phyloP scores from a whole-genome alignment of 2,113 vertebrate species.

The Hypocryptadius cinnamomeus region DNA sequence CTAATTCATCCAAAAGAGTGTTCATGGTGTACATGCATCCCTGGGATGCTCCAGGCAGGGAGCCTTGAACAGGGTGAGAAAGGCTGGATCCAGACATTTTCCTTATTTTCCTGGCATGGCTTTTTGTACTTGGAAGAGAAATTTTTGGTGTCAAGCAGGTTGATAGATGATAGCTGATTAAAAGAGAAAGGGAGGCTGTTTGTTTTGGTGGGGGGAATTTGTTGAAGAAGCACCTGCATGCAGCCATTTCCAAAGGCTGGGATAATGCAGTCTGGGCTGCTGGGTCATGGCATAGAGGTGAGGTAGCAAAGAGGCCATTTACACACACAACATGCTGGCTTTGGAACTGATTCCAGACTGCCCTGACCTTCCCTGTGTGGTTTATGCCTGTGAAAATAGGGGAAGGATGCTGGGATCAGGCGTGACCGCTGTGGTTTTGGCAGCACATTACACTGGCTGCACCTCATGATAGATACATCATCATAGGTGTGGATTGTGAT shows the following conservation, averaged over 20 bases:
- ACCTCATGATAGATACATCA: not conserved
- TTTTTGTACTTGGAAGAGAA: not conserved
- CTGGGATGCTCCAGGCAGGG: not conserved
- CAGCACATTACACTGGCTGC: not conserved
- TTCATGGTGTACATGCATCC: accelerated
- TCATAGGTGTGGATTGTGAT: not conserved
- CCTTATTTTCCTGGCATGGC: not conserved
- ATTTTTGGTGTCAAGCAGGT: not conserved
- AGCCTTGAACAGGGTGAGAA: not conserved
- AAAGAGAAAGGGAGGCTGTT: not conserved
- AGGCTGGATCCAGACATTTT: not conserved
- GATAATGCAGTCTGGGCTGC: accelerated
- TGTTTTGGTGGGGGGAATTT: not conserved
- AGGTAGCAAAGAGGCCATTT: not conserved
- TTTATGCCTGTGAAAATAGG: not conserved
- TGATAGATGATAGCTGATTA: not conserved
- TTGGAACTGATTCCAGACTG: not conserved
- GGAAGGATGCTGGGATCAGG: not conserved
- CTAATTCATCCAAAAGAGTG: not conserved
- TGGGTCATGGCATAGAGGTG: not conserved
- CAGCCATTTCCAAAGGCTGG: not conserved
- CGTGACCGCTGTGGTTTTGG: not conserved
- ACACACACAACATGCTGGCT: not conserved
- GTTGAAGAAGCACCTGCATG: not conserved
- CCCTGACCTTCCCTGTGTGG: not conserved